Base-by-base conservation (phyloP, 1,140 invertebrate genomes). In the Zaprionus tsacasi region DNA sequence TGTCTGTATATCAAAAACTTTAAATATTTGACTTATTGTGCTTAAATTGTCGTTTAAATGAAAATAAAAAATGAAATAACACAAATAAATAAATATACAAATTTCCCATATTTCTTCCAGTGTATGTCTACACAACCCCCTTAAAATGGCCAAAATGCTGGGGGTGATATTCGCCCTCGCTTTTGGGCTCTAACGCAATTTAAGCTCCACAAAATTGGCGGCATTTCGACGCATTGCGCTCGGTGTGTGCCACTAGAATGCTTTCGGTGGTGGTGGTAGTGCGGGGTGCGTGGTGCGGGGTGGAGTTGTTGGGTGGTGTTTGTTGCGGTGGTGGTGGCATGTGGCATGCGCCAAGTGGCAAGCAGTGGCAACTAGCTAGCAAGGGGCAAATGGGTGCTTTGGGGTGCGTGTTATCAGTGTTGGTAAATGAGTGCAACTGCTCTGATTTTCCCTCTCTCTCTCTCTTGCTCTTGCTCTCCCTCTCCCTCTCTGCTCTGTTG, bases 181-280 rank as follows among this genome's bases (percentile, higher is more conserved):
- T 25, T 60, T 68, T 67, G 27, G 17, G 17, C 6, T 81, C 79
- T 89, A 89, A 79, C 72, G 78, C 85, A 89, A 89, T 89, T 89
- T 85, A 79, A 85, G 67, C 78, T 57, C 72, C 70, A 69, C 74
- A 71, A 78, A 79, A 89, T 85, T 88, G 81, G 80, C 73, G 79
- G 82, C 85, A 88, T 89, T 89, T 85, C 85, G 81, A 79, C 83
- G 83, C 79, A 76, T 78, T 88, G 63, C 63, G 54, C 38, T 57
- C 36, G 67, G 40, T 70, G 71, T 66, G 65, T 73, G 65, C 70
- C 21, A 58, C 56, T 48, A 64, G 67, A 73, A 25, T 50, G 33
- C 38, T 36, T 64, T 38, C 54, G 50, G 59, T 72, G 72, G 76
- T 76, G 85, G 85, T 15, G 40, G n/a, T 43, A 70, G 76, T 71